phyloP scores from a whole-genome alignment of 2,888 invertebrate species.

The Drosophila trichaetosa region DNA sequence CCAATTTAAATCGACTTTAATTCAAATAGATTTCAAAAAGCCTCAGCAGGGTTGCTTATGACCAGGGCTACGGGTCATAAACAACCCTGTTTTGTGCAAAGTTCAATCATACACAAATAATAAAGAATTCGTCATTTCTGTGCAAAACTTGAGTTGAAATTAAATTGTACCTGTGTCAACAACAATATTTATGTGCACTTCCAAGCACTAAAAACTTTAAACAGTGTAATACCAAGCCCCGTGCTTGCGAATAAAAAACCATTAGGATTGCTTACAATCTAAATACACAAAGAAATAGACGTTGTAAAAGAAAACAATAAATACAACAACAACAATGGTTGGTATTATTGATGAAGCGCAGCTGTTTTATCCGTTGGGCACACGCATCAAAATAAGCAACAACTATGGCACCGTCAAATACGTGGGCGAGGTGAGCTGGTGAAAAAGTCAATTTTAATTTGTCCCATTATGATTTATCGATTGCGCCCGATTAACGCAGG shows the following conservation, averaged over 20 bases:
- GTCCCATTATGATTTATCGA: not conserved
- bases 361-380: slow-evolving; percentile 83
- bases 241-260: slow-evolving; percentile 1
- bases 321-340: slow-evolving; percentile 76
- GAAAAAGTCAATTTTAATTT: not conserved
- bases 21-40: not conserved
- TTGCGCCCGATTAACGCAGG: slow-evolving; percentile 71
- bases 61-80: too few species aligned
- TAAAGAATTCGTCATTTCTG: slow-evolving; percentile 36
- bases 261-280: not conserved
- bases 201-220: not conserved
- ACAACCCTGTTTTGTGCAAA: slow-evolving; percentile 37
- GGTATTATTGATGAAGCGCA: slow-evolving; percentile 84
- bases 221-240: slow-evolving; percentile 9
- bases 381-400: slow-evolving; percentile 82
- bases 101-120: slow-evolving; percentile 23
- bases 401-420: slow-evolving; percentile 89
- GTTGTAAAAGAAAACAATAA: slow-evolving; percentile 34
- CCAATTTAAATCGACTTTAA: not conserved
- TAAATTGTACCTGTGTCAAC: slow-evolving; percentile 1
- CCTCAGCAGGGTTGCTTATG: not conserved
- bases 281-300: slow-evolving; percentile 21
- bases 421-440: slow-evolving; percentile 88
- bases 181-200: slow-evolving; percentile 21
- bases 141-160: slow-evolving; percentile 19